Conservation (phyloP, 2,888 invertebrate species). For the Eupithecia exiguata region DNA sequence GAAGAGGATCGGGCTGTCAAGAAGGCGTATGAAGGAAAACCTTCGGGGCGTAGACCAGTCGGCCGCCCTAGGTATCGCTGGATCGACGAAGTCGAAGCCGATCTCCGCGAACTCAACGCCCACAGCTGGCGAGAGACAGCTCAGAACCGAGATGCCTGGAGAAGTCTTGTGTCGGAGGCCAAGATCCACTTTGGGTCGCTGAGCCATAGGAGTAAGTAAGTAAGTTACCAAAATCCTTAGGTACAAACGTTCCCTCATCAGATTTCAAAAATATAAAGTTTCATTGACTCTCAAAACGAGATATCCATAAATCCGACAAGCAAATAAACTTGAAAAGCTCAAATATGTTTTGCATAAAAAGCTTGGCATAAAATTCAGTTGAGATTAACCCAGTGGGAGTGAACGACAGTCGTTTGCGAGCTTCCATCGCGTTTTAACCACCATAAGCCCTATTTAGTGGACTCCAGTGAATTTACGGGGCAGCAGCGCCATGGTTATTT, state of each 20-base stretch:
- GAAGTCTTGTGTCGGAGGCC: too few relatives aligned
- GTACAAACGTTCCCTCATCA: not conserved
- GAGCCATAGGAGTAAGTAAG: too few relatives aligned
- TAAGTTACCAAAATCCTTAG: too few relatives aligned
- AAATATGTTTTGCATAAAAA: constrained; percentile 32
- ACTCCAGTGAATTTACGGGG: constrained; percentile 39
- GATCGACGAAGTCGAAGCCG: too few relatives aligned
- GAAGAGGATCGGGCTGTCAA: too few relatives aligned
- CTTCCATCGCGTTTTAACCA: constrained; percentile 36
- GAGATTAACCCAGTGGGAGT: constrained; percentile 34
- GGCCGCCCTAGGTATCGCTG: too few relatives aligned
- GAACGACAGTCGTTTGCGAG: constrained; percentile 32
- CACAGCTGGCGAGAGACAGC: too few relatives aligned
- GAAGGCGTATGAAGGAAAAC: too few relatives aligned
- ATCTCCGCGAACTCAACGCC: too few relatives aligned
- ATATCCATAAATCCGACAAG: constrained; percentile 10
- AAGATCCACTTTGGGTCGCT: too few relatives aligned
- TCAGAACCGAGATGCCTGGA: too few relatives aligned
- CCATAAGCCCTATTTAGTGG: constrained; percentile 47
- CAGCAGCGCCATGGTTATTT: constrained; percentile 41
- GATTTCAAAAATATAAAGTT: constrained; percentile 9
- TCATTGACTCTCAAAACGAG: constrained; percentile 18
- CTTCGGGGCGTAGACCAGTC: too few relatives aligned
- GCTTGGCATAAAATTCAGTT: constrained; percentile 30
- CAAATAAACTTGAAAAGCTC: constrained; percentile 28